Base-by-base conservation (phyloP, 1,140 invertebrate species). In the Nasonia longicornis region DNA sequence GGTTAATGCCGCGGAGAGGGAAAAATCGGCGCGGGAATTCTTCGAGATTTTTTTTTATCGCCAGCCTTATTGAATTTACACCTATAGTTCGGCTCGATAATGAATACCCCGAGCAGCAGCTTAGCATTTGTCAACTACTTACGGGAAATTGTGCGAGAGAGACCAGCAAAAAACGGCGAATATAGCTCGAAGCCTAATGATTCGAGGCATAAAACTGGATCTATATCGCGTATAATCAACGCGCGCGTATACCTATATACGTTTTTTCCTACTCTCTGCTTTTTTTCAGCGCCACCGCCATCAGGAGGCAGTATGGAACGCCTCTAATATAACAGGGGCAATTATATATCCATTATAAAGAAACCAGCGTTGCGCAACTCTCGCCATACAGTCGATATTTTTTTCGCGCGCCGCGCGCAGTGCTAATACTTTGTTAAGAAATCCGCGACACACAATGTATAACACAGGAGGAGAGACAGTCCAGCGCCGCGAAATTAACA, bases 341-440 rank as follows among this genome's bases (percentile, higher is more conserved):
- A 71, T 71, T 71, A 71, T 38, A 11, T 71, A 71, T 71, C 69
- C 35, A 71, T 71, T 42, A 71, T 71, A 71, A 71, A 31, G 29
- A 67, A 31, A 26, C 8, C 8, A 67, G 20, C 38, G 48, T 58
- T 74, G 72, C 72, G 38, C 35, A 72, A 72, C 14, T n/a, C 12
- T 35, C 26, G 26, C 67, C 3, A 22, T 29, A 38, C 70, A 72
- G 20, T 31, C 70, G 7, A 20, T 58, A 3, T 58, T 58, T 58
- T 58, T 58, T 58, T 58, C 16, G 3, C 52, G 52, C 38, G 38
- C 38, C 38, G 20, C 20, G 52, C 4, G 7, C 52, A 20, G 52
- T 58, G 52, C 52, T 58, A 58, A 35, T 3, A 58, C 20, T 58
- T n/a, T 16, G 52, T 58, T 58, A 58, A 58, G 52, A 58, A 58